These are phyloP conservation scores for Lysandra coridon DNA, from an alignment of 2,888 invertebrate genomes.

Conservation along the genomic window DNA sequence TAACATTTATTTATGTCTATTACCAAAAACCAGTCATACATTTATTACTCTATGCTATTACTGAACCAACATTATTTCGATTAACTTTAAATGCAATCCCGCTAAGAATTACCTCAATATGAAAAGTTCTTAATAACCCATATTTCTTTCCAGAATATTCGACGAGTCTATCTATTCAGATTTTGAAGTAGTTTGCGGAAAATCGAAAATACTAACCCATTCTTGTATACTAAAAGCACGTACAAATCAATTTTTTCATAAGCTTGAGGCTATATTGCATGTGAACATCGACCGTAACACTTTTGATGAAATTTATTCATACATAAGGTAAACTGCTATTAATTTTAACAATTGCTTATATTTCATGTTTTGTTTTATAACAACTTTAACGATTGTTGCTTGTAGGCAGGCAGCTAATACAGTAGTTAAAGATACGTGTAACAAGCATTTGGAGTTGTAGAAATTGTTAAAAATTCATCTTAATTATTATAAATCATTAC, in stretches of 20 bases:
- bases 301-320: slow-evolving; percentile 78
- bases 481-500: too few relatives aligned
- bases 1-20: too few relatives aligned
- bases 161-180: slow-evolving; percentile 82
- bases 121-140: slow-evolving; percentile 10
- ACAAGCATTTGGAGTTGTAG: neutral
- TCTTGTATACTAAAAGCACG: slow-evolving; percentile 81
- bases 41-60: too few relatives aligned
- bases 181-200: slow-evolving; percentile 81
- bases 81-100: neutral
- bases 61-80: too few relatives aligned
- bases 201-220: slow-evolving; percentile 80
- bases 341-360: slow-evolving; percentile 22
- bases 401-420: neutral
- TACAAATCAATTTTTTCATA: slow-evolving; percentile 79
- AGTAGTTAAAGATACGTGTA: neutral
- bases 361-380: neutral
- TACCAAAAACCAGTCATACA: too few relatives aligned
- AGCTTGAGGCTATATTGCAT: slow-evolving; percentile 77
- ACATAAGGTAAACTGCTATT: slow-evolving; percentile 61
- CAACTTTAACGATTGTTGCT: too few relatives aligned
- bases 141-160: slow-evolving; percentile 78
- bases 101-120: neutral
- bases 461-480: too few relatives aligned
- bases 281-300: slow-evolving; percentile 73